Evolutionary conservation across 2,888 invertebrate genomes (phyloP).

Genomic region (Melipona beecheii): DNA sequence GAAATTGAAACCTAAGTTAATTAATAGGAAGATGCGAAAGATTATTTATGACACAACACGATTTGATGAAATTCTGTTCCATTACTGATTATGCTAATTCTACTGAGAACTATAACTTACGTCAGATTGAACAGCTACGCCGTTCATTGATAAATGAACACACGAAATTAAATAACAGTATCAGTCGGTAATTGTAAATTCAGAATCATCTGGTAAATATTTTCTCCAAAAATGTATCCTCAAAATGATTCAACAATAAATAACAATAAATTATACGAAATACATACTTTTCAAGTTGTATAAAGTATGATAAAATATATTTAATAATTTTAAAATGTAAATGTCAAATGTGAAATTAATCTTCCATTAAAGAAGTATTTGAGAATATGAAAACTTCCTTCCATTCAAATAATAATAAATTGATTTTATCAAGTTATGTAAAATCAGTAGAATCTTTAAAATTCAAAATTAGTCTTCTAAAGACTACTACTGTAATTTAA

Average conservation of each 20-base stretch:
- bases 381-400: not conserved
- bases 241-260: not conserved
- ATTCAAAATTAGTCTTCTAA: not conserved
- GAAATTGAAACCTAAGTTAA: not conserved
- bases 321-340: not conserved
- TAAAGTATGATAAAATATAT: not conserved
- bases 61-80: slow-evolving; percentile 20
- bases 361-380: not conserved
- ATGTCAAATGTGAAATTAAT: not conserved
- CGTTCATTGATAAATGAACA: slow-evolving; percentile 5
- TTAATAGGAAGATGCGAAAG: not conserved
- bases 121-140: slow-evolving; percentile 1
- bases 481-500: not conserved
- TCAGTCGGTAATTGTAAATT: not conserved
- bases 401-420: too few species aligned
- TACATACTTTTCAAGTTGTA: not conserved
- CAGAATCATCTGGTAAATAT: not conserved
- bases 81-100: slow-evolving; percentile 21
- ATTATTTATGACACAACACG: slow-evolving; percentile 12
- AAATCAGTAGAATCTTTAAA: not conserved
- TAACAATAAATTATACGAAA: not conserved
- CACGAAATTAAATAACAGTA: not conserved
- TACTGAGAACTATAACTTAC: slow-evolving; percentile 27
- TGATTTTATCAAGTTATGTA: not conserved
- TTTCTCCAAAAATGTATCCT: not conserved